phyloP scores from a whole-genome alignment of 2,113 vertebrate species.

The Bujurquina vittata region DNA sequence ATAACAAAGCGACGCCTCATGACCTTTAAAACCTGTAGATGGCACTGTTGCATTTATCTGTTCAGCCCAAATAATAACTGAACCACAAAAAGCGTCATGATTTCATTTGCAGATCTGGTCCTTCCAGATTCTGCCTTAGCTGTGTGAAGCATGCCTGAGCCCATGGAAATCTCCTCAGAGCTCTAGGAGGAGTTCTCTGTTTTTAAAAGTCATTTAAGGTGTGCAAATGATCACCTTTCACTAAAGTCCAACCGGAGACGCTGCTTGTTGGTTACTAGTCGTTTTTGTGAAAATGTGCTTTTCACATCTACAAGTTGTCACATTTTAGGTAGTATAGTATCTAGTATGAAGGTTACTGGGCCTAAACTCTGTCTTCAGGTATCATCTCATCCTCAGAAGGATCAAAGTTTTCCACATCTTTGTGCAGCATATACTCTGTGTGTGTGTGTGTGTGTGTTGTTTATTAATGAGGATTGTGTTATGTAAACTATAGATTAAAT shows the following conservation, averaged over 20 bases:
- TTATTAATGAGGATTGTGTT: neutral
- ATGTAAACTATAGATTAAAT: neutral
- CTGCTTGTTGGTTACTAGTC: neutral
- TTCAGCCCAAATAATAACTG: neutral
- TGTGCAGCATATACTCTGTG: neutral
- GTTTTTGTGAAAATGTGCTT: neutral
- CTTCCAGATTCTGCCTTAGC: neutral
- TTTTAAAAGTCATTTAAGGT: neutral
- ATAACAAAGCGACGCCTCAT: too few species aligned
- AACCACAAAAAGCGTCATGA: neutral
- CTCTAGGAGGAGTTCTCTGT: accelerated
- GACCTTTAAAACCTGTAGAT: neutral
- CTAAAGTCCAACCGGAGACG: neutral
- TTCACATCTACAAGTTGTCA: neutral
- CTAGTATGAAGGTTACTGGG: neutral
- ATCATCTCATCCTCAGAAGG: neutral
- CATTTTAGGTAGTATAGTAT: neutral
- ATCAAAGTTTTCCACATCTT: neutral
- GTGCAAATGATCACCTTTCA: neutral
- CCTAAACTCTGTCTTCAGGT: neutral
- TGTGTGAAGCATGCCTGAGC: accelerated
- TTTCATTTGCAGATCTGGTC: neutral
- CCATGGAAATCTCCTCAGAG: neutral
- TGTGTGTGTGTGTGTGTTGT: too few species aligned
- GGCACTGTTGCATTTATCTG: too few species aligned